phyloP scores from a whole-genome alignment of 1,140 invertebrate species.

The Leucophenga varia region DNA sequence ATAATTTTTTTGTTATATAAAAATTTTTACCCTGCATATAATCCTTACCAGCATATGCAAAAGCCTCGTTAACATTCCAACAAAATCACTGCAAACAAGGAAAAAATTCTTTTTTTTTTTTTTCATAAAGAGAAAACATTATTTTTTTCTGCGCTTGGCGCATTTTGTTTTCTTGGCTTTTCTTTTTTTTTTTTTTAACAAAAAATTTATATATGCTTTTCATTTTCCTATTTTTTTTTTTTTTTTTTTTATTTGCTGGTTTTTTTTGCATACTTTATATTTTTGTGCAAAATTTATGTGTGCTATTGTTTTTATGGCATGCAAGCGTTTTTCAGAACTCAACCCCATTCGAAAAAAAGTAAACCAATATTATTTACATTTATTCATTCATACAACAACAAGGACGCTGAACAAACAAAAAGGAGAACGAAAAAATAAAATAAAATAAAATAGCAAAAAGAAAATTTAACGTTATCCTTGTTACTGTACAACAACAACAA shows the following conservation, averaged over 20 bases:
- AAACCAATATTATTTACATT: conserved; percentile 8
- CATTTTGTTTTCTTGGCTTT: conserved; percentile 12
- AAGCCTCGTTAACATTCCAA: conserved; percentile 46
- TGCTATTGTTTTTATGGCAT: conserved; percentile 56
- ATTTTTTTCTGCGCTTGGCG: background rate
- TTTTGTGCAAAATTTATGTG: conserved; percentile 53
- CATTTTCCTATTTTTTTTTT: background rate
- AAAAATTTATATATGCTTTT: background rate
- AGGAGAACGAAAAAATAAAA: conserved; percentile 7
- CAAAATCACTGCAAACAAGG: conserved; percentile 29
- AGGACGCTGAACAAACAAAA: conserved; percentile 16
- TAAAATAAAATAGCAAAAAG: conserved; percentile 23
- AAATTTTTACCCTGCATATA: no score
- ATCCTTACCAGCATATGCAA: no score
- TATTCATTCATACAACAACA: conserved; percentile 8
- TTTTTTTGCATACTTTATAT: conserved; percentile 55
- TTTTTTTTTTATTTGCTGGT: conserved; percentile 24
- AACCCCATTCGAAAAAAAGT: conserved; percentile 12
- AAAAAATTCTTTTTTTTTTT: conserved; percentile 29
- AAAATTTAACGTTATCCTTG: conserved; percentile 35
- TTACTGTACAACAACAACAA: no score
- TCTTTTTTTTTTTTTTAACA: conserved; percentile 12
- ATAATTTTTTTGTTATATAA: no score
- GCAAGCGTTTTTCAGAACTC: conserved; percentile 42
- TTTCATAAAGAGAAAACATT: conserved; percentile 15